Evolutionary conservation across 2,113 vertebrate species (phyloP).

Genomic region (Bubo scandiacus): DNA sequence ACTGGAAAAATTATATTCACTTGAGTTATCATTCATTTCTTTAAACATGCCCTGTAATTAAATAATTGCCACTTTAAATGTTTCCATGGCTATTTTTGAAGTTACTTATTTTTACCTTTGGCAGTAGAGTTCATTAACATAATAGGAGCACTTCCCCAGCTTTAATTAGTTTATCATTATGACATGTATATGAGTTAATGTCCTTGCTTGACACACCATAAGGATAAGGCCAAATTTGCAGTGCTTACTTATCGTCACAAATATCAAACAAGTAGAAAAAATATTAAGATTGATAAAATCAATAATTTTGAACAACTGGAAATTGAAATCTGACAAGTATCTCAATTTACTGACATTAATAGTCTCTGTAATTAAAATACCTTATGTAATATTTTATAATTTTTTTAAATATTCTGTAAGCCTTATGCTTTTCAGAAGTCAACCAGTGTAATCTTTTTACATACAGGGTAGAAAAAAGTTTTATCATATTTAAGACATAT

Average conservation of each 20-base stretch:
- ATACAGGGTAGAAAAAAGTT: not conserved
- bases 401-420: not conserved
- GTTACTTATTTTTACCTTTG: constrained; percentile 23
- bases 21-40: not conserved
- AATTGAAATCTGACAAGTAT: not conserved
- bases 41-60: constrained; percentile 19
- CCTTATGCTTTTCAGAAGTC: not conserved
- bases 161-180: constrained; percentile 30
- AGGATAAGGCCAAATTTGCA: not conserved
- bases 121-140: not conserved
- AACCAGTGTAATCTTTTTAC: not conserved
- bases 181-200: not conserved
- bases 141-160: not conserved
- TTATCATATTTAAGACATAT: not conserved
- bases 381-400: not conserved
- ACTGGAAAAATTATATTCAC: not conserved
- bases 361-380: not conserved
- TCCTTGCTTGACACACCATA: not conserved
- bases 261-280: not conserved
- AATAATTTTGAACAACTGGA: not conserved
- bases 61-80: not conserved
- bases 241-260: not conserved
- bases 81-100: constrained; percentile 15
- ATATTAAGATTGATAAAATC: not conserved
- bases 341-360: not conserved